phyloP scores from a whole-genome alignment of 2,888 invertebrate species.

The Cepaea hortensis region DNA sequence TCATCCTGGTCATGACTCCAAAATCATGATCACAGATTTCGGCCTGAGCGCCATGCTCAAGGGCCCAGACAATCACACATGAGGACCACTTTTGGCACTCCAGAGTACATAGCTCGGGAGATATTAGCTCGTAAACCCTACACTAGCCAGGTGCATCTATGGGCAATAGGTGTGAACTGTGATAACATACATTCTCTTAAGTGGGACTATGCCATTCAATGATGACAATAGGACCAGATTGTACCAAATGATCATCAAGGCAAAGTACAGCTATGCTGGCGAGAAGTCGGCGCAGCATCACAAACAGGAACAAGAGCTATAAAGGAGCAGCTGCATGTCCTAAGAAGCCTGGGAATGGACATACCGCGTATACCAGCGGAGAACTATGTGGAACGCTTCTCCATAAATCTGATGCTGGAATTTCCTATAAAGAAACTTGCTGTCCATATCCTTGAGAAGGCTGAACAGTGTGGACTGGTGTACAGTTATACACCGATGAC shows the following conservation, averaged over 20 bases:
- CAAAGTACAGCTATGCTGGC: slow-evolving; percentile 78
- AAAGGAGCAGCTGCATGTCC: too few species aligned
- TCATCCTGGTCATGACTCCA: slow-evolving; percentile 78
- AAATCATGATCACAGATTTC: slow-evolving; percentile 79
- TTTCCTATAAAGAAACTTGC: too few species aligned
- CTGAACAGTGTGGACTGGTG: too few species aligned
- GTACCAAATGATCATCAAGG: slow-evolving; percentile 78
- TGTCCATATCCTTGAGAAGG: too few species aligned
- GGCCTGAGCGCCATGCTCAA: slow-evolving; percentile 78
- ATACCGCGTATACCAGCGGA: too few species aligned
- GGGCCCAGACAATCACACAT: slow-evolving; percentile 75
- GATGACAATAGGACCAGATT: slow-evolving; percentile 78
- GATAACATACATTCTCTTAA: slow-evolving; percentile 80
- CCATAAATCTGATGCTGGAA: too few species aligned
- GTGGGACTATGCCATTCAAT: slow-evolving; percentile 80
- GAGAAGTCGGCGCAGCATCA: slow-evolving; percentile 59
- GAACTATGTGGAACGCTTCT: too few species aligned
- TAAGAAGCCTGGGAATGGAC: too few species aligned
- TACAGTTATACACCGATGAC: too few species aligned
- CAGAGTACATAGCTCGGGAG: slow-evolving; percentile 80
- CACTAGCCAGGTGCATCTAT: slow-evolving; percentile 80
- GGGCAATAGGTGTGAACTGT: slow-evolving; percentile 80
- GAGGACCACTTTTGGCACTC: slow-evolving; percentile 79
- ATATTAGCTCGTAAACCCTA: slow-evolving; percentile 79
- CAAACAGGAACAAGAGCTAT: too few species aligned